Base-by-base conservation (phyloP, 2,797 vertebrate genomes). In the Siniperca scherzeri region DNA sequence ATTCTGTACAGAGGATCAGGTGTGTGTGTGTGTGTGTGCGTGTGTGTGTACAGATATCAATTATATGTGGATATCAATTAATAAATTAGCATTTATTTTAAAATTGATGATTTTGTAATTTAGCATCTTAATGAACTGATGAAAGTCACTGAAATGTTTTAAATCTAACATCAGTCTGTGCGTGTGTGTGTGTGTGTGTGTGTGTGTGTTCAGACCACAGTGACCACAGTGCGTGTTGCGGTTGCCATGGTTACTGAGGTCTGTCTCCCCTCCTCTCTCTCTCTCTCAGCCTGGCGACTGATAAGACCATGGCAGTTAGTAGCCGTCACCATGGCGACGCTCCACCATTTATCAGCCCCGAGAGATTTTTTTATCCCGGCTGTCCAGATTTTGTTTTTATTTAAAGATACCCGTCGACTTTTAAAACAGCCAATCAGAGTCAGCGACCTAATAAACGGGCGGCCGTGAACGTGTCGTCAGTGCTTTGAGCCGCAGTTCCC, bases 191-290 rank as follows among this genome's bases (percentile, higher is more conserved):
- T 3, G 30, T 30, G 30, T 30, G 30, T 30, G 27, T 3, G 27
- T 30, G 42, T 66, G 52, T 13, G 16, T 11, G 36, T 22, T 16
- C 4, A 30, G n/a, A n/a, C 74, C 6, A 5, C 21, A 53, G 17
- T 48, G 60, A 78, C 60, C 59, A 38, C 61, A 33, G 19, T 40
- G 66, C 0, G n/a, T 81, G 73, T 60, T 65, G 73, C 0, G 33
- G 73, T 82, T 65, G 52, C 50, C 60, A 40, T 42, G 67, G 80
- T 81, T 81, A 70, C 79, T 3, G 30, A 65, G 60, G 57, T 62
- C 66, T 27, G 38, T 19, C n/a, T 4, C 16, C 4, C 42, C 22
- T 0, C 33, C 60, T 21, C 19, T 12, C 5, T 22, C 56, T n/a
- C 17, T 71, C 65, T 57, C 42, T 38, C 74, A 25, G 44, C 42